Conservation (phyloP, 2,888 invertebrate genomes). For the Thymelicus sylvestris region DNA sequence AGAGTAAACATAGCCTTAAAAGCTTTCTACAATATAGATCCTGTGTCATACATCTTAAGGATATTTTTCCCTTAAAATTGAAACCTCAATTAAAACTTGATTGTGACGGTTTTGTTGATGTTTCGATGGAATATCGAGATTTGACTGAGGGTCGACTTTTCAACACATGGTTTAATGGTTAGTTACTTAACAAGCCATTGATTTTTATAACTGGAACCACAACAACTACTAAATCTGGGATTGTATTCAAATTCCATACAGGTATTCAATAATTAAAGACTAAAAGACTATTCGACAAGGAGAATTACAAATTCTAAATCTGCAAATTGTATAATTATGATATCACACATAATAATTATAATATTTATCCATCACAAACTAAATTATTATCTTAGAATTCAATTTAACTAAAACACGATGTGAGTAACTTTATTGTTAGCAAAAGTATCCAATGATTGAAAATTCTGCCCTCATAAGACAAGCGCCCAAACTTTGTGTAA, state of each 20-base stretch:
- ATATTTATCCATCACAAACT: too few relatives aligned
- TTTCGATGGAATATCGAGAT: conserved; percentile 16
- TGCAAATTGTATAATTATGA: too few relatives aligned
- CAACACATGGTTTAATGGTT: background rate
- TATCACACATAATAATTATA: too few relatives aligned
- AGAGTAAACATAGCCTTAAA: background rate
- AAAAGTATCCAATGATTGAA: background rate
- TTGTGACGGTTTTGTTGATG: conserved; percentile 17
- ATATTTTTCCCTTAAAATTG: conserved; percentile 5
- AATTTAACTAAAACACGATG: too few relatives aligned
- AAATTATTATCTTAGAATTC: too few relatives aligned
- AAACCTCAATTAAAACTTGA: conserved; percentile 29
- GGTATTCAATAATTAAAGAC: too few relatives aligned
- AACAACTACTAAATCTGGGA: too few relatives aligned
- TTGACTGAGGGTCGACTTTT: conserved; percentile 2
- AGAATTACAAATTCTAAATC: too few relatives aligned
- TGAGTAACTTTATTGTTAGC: too few relatives aligned
- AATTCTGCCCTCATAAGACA: conserved; percentile 2
- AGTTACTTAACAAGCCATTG: background rate
- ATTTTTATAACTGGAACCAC: too few relatives aligned
- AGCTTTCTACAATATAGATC: background rate
- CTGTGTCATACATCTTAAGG: background rate
- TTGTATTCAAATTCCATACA: too few relatives aligned
- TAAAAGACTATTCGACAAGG: too few relatives aligned
- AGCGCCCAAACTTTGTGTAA: conserved; percentile 21